These are phyloP conservation scores for Pachypeltis micranthus DNA, from an alignment of 1,140 invertebrate species.

Conservation along the genomic window DNA sequence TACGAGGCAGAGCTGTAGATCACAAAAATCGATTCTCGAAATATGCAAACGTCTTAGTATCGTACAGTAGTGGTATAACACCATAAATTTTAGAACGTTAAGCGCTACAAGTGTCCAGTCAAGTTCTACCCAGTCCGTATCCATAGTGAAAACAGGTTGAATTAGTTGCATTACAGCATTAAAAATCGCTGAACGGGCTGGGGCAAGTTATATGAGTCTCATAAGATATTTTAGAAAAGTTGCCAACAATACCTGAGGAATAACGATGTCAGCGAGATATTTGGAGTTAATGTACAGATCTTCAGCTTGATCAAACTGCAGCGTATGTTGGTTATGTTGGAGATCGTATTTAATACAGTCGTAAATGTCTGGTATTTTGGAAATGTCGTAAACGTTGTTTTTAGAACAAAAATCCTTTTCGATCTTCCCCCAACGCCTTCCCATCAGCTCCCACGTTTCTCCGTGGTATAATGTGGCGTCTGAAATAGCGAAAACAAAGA, in stretches of 20 bases:
- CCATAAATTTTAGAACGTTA: too few species aligned
- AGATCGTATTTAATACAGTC: constrained; percentile 99
- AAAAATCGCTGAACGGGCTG: neutral
- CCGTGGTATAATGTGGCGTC: constrained; percentile 90
- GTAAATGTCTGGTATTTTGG: constrained; percentile 98
- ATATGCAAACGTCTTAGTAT: too few species aligned
- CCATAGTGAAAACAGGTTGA: too few species aligned
- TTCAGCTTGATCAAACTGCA: constrained; percentile 88
- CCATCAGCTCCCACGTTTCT: constrained; percentile 98
- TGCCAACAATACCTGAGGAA: constrained; percentile 68
- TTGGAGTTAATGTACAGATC: constrained; percentile 92
- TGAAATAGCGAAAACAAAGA: constrained; percentile 38
- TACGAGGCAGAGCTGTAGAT: too few species aligned
- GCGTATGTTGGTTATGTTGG: constrained; percentile 91
- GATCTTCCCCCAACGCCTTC: constrained; percentile 93
- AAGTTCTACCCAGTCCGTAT: too few species aligned
- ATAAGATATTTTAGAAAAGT: neutral
- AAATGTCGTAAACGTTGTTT: constrained; percentile 88
- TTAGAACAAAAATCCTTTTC: constrained; percentile 97
- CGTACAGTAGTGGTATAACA: too few species aligned
- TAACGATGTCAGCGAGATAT: constrained; percentile 93
- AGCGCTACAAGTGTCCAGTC: too few species aligned
- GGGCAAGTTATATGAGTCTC: neutral
- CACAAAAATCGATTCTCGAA: too few species aligned
- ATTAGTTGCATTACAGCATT: too few species aligned